A percentile compares a stretch with the other conserved stretches of the same genome.
These are phyloP conservation scores for Synergus japonicus DNA, from an alignment of 2,888 invertebrate species.

Conservation along the genomic window DNA sequence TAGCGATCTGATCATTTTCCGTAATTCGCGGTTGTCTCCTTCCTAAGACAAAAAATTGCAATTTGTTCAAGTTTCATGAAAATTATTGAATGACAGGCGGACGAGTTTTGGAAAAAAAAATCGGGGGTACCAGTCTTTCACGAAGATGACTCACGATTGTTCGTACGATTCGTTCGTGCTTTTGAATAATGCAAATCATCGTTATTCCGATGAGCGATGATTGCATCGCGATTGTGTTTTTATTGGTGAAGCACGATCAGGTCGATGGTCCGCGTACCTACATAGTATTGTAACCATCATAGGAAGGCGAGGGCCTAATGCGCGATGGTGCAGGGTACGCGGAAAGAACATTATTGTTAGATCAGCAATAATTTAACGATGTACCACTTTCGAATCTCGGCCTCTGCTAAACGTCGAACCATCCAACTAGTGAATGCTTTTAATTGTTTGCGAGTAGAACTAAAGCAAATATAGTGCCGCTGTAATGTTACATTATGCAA, in stretches of 20 bases:
- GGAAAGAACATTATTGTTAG: conserved; percentile 54
- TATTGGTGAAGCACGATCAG: conserved; percentile 60
- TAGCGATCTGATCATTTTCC: background rate
- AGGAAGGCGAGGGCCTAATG: conserved; percentile 35
- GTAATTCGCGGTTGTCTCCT: background rate
- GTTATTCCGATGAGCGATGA: conserved; percentile 65
- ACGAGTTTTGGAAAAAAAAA: conserved; percentile 17
- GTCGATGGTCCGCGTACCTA: conserved; percentile 55
- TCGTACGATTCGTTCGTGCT: conserved; percentile 59
- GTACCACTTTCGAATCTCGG: conserved; percentile 57
- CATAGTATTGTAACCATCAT: conserved; percentile 54
- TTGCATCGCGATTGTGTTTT: conserved; percentile 69
- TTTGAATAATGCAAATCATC: conserved; percentile 70
- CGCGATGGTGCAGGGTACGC: conserved; percentile 46
- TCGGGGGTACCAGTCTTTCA: conserved; percentile 41
- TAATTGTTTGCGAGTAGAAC: conserved; percentile 40
- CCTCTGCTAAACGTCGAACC: conserved; percentile 43
- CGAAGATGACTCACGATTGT: conserved; percentile 56
- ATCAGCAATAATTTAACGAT: conserved; percentile 53
- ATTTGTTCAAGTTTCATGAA: background rate
- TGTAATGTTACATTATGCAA: conserved; percentile 38
- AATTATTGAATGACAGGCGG: conserved; percentile 1
- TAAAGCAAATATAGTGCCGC: conserved; percentile 40
- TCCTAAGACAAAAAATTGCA: background rate
- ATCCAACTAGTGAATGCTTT: conserved; percentile 38